phyloP scores from a whole-genome alignment of 92 coral and sea anemone genomes.

The Isaurus tuberculatus region DNA sequence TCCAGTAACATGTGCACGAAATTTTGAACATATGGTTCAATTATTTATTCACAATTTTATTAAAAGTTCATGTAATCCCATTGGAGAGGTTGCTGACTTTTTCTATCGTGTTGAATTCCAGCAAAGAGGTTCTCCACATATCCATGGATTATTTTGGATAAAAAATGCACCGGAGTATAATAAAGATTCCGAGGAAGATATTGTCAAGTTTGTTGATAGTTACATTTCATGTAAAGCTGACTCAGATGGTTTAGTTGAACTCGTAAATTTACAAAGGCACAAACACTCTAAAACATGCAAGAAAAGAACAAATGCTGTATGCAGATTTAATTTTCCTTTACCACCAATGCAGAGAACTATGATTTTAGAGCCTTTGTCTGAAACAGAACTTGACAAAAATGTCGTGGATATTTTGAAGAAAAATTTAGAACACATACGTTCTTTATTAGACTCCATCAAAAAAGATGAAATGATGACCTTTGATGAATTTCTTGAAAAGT shows the following conservation, averaged over 20 bases:
- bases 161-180: slow-evolving; percentile 43
- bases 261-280: slow-evolving; percentile 49
- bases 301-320: slow-evolving; percentile 22
- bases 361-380: slow-evolving; percentile 35
- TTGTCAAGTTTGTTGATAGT: slow-evolving; percentile 34
- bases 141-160: slow-evolving; percentile 36
- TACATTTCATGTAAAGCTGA: slow-evolving; percentile 26
- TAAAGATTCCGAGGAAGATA: slow-evolving; percentile 33
- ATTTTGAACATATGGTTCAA: slow-evolving; percentile 44
- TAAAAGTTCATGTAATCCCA: slow-evolving; percentile 46
- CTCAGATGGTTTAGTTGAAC: slow-evolving; percentile 33
- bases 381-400: slow-evolving; percentile 30
- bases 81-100: slow-evolving; percentile 47
- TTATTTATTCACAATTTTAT: slow-evolving; percentile 33
- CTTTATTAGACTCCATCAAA: slow-evolving; percentile 33
- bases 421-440: slow-evolving; percentile 25
- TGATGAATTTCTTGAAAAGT: slow-evolving; percentile 36
- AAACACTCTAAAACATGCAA: slow-evolving; percentile 56
- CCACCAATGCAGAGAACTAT: slow-evolving; percentile 46
- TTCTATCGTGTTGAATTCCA: slow-evolving; percentile 56
- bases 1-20: slow-evolving; percentile 34
- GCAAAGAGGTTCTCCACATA: slow-evolving; percentile 54
- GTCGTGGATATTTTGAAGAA: slow-evolving; percentile 31
- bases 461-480: slow-evolving; percentile 43
- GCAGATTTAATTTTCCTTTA: slow-evolving; percentile 41